A percentile compares a stretch with the other conserved stretches of the same genome.
Evolutionary conservation across 1,140 invertebrate species (phyloP).

Genomic region (Eueides isabella): DNA sequence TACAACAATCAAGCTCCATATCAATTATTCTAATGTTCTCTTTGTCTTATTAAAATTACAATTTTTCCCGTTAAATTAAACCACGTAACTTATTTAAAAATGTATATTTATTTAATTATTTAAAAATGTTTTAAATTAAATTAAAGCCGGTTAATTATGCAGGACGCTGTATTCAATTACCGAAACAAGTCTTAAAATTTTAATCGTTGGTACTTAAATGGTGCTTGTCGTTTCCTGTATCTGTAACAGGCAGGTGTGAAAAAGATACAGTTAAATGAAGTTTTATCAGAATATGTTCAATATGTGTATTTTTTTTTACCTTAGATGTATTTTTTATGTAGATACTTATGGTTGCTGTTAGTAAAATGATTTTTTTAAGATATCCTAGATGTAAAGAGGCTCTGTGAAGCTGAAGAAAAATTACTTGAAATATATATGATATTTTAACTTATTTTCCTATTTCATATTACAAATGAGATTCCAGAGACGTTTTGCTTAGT

Average conservation of each 20-base stretch:
- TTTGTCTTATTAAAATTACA: no score
- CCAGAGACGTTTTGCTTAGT: no score
- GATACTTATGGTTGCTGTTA: no score
- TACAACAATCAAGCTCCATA: no score
- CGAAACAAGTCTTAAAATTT: constrained; percentile 12
- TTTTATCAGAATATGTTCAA: not conserved
- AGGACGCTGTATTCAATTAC: not conserved
- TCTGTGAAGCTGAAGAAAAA: no score
- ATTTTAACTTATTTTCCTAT: no score
- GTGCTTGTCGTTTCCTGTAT: constrained; percentile 7
- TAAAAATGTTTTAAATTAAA: not conserved
- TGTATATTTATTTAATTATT: not conserved
- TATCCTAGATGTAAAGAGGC: no score
- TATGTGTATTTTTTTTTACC: not conserved
- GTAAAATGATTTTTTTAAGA: not conserved
- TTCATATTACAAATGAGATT: no score
- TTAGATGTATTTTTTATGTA: not conserved
- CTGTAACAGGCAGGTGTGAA: not conserved
- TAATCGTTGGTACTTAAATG: constrained; percentile 4
- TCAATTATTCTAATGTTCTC: no score
- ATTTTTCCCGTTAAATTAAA: no score
- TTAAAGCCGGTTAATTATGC: not conserved
- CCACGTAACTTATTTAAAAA: no score
- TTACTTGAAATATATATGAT: no score
- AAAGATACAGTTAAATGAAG: constrained; percentile 1